A percentile compares a stretch with the other conserved stretches of the same genome.
Conservation (phyloP, 2,888 invertebrate genomes). For the Zygothrica quintamaculata region DNA sequence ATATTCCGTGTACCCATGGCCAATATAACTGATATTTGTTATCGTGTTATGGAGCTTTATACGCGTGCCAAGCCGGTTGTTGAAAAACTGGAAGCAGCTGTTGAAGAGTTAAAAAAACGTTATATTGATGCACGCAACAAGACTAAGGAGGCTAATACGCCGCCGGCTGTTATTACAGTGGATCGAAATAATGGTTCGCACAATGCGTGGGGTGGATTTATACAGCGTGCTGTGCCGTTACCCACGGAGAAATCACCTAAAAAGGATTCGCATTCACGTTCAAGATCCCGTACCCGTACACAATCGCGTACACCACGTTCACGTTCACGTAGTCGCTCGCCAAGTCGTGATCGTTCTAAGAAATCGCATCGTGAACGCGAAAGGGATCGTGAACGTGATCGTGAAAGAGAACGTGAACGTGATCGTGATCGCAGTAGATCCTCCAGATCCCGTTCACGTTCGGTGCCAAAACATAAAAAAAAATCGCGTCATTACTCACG, state of each 20-base stretch:
- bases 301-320: constrained; percentile 82
- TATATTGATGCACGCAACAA: constrained; percentile 86
- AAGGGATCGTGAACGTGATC: constrained; percentile 38
- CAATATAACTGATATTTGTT: constrained; percentile 93
- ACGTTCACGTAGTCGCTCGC: constrained; percentile 68
- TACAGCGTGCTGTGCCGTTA: constrained; percentile 85
- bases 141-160: constrained; percentile 82
- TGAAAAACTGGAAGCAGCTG: constrained; percentile 90
- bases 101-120: constrained; percentile 89
- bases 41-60: constrained; percentile 93
- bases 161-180: constrained; percentile 84
- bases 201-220: constrained; percentile 89
- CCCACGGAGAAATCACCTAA: constrained; percentile 79
- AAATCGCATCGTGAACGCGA: constrained; percentile 69
- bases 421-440: constrained; percentile 65
- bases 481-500: constrained; percentile 84
- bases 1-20: constrained; percentile 93
- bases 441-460: constrained; percentile 77
- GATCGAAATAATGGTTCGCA: constrained; percentile 87
- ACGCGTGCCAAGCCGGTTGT: constrained; percentile 91
- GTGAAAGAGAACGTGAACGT: constrained; percentile 34
- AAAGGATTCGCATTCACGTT: constrained; percentile 82
- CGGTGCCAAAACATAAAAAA: constrained; percentile 82
- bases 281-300: constrained; percentile 76
- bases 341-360: constrained; percentile 74